Evolutionary conservation across 2,888 invertebrate species (phyloP), one percentile per base, ranked within the genome.

Genomic region (Cerceris rybyensis): DNA sequence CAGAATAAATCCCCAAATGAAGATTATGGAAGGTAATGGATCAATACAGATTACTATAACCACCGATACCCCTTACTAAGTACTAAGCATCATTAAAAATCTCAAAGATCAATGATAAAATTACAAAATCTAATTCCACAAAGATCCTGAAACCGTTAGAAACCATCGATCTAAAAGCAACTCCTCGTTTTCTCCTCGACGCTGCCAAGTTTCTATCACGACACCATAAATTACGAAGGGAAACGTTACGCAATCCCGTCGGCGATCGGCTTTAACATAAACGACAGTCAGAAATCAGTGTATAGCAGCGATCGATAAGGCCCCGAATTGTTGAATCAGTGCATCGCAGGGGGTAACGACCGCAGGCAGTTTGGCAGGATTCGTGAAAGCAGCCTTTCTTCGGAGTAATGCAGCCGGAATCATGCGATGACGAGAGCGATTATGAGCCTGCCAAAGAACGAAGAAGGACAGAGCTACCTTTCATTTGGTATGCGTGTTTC

Each of bases 321-420:
- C 67, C 17, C 55, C 73, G 79, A 74, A 78, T 73, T 59, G 73
- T 60, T 41, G 70, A 70, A 73, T 70, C 69, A 42, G 72, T 70
- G 70, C 78, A 66, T 74, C 58, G 55, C 64, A 67, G 75, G 70
- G 79, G 80, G 79, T 75, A 80, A 79, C 79, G 80, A 79, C 80
- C 80, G 75, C 73, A 61, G 75, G 60, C 76, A 79, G 76, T 82
- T 82, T 79, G 84, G 82, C 82, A 75, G 72, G 70, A 54, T 73
- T 77, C 80, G 82, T 84, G 84, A 84, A 84, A 83, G 83, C 83
- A 74, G 75, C 69, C 81, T 81, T 84, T 84, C 83, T 84, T 84
- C 80, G 81, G 66, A 59, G 76, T 68, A 81, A 75, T 70, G 67
- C 76, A 67, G 79, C 81, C 73, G 73, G 81, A 78, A 81, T 83